Evolutionary conservation across 2,113 vertebrate species (phyloP).

Genomic region (Nesospiza acunhae): DNA sequence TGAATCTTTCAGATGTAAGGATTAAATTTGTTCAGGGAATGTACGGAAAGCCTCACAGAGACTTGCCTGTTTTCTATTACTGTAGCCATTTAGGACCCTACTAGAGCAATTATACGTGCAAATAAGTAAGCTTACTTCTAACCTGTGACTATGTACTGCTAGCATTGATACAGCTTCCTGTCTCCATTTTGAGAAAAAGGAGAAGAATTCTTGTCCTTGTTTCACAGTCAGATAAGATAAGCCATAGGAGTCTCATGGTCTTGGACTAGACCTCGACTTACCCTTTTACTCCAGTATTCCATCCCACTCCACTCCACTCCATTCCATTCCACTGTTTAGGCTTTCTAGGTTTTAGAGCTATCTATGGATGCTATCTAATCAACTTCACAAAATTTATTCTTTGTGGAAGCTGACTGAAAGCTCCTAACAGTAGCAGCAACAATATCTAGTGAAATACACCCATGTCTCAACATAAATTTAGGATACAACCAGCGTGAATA

Average conservation of each 20-base stretch:
- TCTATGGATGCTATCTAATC: neutral
- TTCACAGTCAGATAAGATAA: neutral
- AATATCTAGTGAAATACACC: neutral
- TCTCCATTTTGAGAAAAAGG: neutral
- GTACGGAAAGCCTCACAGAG: neutral
- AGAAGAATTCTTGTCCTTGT: neutral
- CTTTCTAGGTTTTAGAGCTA: neutral
- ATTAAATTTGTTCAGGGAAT: neutral
- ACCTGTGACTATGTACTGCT: neutral
- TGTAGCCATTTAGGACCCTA: neutral
- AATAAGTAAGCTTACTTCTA: neutral
- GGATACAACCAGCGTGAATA: neutral
- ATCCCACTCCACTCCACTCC: no score
- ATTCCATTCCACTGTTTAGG: neutral
- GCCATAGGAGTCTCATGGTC: neutral
- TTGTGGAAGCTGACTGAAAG: neutral
- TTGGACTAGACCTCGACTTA: neutral
- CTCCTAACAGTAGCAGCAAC: neutral
- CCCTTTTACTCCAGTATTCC: neutral
- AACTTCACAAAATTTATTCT: neutral
- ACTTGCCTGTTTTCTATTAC: neutral
- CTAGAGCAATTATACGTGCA: neutral
- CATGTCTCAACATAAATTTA: neutral
- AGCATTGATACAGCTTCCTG: neutral
- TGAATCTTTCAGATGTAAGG: neutral